These are phyloP conservation scores for Petroica traversi DNA, from an alignment of 2,113 vertebrate genomes.

Conservation along the genomic window DNA sequence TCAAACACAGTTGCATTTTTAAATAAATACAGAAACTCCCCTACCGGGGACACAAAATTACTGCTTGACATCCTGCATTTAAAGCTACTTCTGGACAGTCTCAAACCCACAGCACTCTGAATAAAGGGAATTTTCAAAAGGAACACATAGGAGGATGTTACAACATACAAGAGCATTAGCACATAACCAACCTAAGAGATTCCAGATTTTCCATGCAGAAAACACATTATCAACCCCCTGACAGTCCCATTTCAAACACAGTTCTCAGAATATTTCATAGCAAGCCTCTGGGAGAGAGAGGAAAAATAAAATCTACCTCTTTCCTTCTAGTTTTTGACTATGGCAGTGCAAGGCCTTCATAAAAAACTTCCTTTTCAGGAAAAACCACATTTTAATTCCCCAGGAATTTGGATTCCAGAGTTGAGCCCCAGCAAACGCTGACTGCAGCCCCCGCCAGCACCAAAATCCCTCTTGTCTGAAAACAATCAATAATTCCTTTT, in stretches of 20 bases:
- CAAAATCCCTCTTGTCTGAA: background rate
- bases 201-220: background rate
- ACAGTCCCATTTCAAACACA: background rate
- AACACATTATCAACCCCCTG: background rate
- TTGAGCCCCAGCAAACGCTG: background rate
- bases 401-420: background rate
- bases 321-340: background rate
- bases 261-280: background rate
- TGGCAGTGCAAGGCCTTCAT: background rate
- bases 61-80: background rate
- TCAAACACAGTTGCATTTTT: background rate
- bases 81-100: background rate
- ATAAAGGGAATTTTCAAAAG: background rate
- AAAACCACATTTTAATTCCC: background rate
- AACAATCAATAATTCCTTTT: conserved; percentile 6
- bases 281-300: background rate
- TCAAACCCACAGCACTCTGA: fast-evolving
- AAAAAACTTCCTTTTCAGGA: conserved; percentile 36
- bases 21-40: background rate
- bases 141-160: fast-evolving
- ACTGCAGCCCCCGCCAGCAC: background rate
- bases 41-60: background rate
- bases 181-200: fast-evolving
- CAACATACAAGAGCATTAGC: fast-evolving
- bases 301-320: conserved; percentile 35